These are phyloP conservation scores for Osmoderma eremita DNA, from an alignment of 2,888 invertebrate genomes.

Conservation along the genomic window DNA sequence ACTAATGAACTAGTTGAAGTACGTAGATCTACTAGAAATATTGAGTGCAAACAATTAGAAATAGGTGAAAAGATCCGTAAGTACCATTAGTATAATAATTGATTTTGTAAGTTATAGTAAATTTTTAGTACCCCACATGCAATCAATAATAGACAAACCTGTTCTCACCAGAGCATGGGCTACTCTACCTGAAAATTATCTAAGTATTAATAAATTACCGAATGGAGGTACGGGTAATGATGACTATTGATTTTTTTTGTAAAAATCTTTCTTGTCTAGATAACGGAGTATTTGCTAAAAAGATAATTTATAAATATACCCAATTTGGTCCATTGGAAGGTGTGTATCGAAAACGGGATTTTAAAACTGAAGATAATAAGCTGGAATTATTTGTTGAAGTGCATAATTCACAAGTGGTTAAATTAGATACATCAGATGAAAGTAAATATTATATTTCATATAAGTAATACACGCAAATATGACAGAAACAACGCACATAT, in stretches of 20 bases:
- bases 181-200: constrained; percentile 76
- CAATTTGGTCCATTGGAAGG: constrained; percentile 87
- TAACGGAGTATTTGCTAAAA: constrained; percentile 75
- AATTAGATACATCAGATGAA: constrained; percentile 73
- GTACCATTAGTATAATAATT: constrained; percentile 39
- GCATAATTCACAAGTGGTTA: constrained; percentile 63
- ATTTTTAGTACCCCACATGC: constrained; percentile 57
- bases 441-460: too few species aligned
- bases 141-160: constrained; percentile 69
- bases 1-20: constrained; percentile 10
- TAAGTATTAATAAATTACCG: constrained; percentile 66
- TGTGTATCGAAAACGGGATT: constrained; percentile 61
- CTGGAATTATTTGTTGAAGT: constrained; percentile 67
- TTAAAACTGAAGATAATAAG: constrained; percentile 50
- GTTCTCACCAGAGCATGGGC: constrained; percentile 81
- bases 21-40: constrained; percentile 45
- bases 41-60: constrained; percentile 46
- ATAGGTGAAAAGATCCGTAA: constrained; percentile 58
- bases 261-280: constrained; percentile 52
- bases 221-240: constrained; percentile 53
- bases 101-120: background rate
- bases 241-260: background rate
- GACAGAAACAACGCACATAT: too few species aligned
- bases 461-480: too few species aligned
- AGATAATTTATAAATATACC: constrained; percentile 73